These are phyloP conservation scores for Thera britannica DNA, from an alignment of 2,888 invertebrate genomes.

Conservation along the genomic window DNA sequence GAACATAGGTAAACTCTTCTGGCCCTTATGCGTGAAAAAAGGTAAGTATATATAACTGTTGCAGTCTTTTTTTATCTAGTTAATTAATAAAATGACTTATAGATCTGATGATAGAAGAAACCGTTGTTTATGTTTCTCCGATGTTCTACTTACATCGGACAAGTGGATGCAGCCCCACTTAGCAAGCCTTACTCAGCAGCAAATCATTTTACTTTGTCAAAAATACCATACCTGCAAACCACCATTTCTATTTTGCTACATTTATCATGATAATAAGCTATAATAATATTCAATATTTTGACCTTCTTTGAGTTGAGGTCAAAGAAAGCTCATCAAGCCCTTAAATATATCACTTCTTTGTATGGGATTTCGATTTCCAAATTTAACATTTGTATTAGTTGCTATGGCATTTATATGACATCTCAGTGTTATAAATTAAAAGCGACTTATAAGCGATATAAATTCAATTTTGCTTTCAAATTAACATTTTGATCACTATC, in stretches of 20 bases:
- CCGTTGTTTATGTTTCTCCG: no score
- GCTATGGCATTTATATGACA: slow-evolving; percentile 53
- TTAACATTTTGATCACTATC: not conserved
- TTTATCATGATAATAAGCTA: slow-evolving; percentile 7
- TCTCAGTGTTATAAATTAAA: slow-evolving; percentile 48
- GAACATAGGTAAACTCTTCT: no score
- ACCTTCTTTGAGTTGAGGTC: slow-evolving; percentile 46
- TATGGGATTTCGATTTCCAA: slow-evolving; percentile 59
- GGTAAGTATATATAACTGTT: no score
- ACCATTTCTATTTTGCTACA: slow-evolving; percentile 2
- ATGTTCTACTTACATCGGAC: no score
- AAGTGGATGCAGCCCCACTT: no score
- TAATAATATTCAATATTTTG: slow-evolving; percentile 19
- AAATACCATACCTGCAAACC: no score
- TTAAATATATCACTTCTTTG: slow-evolving; percentile 59
- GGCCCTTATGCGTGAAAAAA: no score
- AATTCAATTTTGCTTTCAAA: slow-evolving; percentile 32
- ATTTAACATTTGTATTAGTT: slow-evolving; percentile 62
- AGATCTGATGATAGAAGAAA: no score
- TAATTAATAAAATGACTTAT: no score
- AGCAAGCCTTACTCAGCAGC: no score
- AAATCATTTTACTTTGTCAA: no score
- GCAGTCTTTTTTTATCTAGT: no score
- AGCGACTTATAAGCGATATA: slow-evolving; percentile 52
- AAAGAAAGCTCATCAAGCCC: slow-evolving; percentile 58